phyloP scores from a whole-genome alignment of 2,797 vertebrate genomes.

The Myripristis murdjan region DNA sequence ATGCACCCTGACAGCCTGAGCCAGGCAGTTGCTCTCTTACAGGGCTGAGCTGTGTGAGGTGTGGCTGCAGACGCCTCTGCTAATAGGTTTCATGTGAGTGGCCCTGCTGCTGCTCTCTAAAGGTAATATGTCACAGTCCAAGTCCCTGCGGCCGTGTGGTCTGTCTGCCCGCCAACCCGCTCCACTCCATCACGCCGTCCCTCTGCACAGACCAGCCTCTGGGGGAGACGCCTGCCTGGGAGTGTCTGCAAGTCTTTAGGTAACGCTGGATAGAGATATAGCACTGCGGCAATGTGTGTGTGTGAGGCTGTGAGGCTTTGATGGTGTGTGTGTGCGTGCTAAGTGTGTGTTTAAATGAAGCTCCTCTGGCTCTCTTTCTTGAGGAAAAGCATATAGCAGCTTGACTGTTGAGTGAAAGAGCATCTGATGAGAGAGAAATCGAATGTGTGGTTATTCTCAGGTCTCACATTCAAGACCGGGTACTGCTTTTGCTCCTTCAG shows the following conservation, averaged over 20 bases:
- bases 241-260: constrained; percentile 73
- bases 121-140: constrained; percentile 85
- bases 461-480: constrained; percentile 31
- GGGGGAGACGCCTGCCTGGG: constrained; percentile 54
- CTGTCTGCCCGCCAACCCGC: constrained; percentile 69
- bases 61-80: constrained; percentile 55
- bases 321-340: constrained; percentile 35
- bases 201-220: constrained; percentile 61
- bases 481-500: not conserved
- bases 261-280: constrained; percentile 68
- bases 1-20: not conserved
- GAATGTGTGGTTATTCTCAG: constrained; percentile 47
- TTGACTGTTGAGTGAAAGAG: constrained; percentile 46
- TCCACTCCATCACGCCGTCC: constrained; percentile 80
- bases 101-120: constrained; percentile 73
- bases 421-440: constrained; percentile 24
- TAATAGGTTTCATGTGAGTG: constrained; percentile 82
- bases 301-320: constrained; percentile 37
- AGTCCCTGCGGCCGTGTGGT: constrained; percentile 65
- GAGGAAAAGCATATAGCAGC: constrained; percentile 24
- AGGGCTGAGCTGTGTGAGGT: constrained; percentile 51
- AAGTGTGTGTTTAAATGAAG: constrained; percentile 44
- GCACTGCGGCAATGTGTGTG: constrained; percentile 33
- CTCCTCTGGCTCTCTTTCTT: constrained; percentile 26
- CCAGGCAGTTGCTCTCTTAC: constrained; percentile 41